These are phyloP conservation scores for Podilymbus podiceps DNA, from an alignment of 2,113 vertebrate genomes.

Conservation along the genomic window DNA sequence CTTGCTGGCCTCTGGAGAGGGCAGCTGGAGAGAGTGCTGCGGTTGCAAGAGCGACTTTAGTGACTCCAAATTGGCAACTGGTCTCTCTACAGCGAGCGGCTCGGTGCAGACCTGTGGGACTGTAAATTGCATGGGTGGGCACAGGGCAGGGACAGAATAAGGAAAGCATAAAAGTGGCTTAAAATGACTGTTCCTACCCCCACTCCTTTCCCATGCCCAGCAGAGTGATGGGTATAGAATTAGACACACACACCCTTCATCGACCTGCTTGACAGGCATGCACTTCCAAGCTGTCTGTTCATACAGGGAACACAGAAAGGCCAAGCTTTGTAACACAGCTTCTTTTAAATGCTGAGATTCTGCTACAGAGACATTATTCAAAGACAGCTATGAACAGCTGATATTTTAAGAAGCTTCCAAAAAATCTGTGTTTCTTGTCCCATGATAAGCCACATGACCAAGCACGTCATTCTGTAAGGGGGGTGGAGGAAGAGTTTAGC, in stretches of 20 bases:
- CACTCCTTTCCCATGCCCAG: not conserved
- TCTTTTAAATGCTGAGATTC: not conserved
- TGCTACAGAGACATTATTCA: slow-evolving; percentile 3
- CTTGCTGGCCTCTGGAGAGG: not conserved
- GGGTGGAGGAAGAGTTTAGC: not conserved
- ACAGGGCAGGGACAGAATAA: not conserved
- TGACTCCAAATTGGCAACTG: not conserved
- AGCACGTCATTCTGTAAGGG: not conserved
- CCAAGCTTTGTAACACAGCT: not conserved
- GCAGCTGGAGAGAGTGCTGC: not conserved
- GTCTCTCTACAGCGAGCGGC: not conserved
- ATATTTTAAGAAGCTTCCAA: not conserved
- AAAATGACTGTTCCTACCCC: not conserved
- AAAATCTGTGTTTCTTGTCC: not conserved
- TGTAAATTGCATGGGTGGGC: not conserved
- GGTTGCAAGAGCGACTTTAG: not conserved
- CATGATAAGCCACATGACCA: slow-evolving; percentile 43
- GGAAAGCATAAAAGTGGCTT: not conserved
- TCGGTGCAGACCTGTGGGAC: not conserved
- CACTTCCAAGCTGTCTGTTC: not conserved
- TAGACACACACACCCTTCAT: not conserved
- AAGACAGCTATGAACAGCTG: not conserved
- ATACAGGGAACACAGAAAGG: not conserved
- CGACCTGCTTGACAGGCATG: not conserved
- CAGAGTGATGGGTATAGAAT: not conserved